Evolutionary conservation across 2,797 vertebrate genomes (phyloP), one percentile per base, ranked within the genome.

Genomic region (Lacerta bilineata): DNA sequence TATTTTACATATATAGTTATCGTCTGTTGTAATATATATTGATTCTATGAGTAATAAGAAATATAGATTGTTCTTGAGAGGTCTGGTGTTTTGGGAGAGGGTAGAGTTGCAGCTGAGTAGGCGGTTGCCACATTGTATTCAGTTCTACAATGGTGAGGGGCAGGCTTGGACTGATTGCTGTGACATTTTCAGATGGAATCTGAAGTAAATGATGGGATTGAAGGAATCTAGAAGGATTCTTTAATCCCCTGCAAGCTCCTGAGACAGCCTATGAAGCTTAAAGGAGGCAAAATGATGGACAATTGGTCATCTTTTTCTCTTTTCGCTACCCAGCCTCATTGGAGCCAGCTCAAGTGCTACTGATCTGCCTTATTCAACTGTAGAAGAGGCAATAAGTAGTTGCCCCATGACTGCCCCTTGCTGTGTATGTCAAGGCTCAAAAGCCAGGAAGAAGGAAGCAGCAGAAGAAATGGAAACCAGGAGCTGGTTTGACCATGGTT

Each of bases 401-500:
- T 74, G 4, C 10, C 11, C 23, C 36, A n/a, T 13, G 46, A 55
- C 18, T 74, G 7, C 4, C 13, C 15, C 41, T 13, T 71, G 15
- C 61, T 55, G 50, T 55, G 3, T 55, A 55, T 75, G 50, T 11
- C 18, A 7, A 75, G 3, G 39, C 36, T 82, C 29, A 69, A 27
- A 69, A 29, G 29, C 68, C 9, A 27, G 29, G 8, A 69, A n/a
- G 29, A 80, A 43, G 25, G n/a, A 74, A 80, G 43, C 10, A 33
- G 50, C 6, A 74, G 50, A 61, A 81, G 46, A 80, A 87, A 74
- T 72, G 55, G 68, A 80, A 81, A 74, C 39, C 43, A 46, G n/a
- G 27, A 75, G 68, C 27, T 66, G 59, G 55, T 39, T 23, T 64
- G 50, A 55, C 50, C 50, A 55, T 55, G 50, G 50, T 50, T 50